These are phyloP conservation scores for Drosophila recens DNA, from an alignment of 2,888 invertebrate species.

Conservation along the genomic window DNA sequence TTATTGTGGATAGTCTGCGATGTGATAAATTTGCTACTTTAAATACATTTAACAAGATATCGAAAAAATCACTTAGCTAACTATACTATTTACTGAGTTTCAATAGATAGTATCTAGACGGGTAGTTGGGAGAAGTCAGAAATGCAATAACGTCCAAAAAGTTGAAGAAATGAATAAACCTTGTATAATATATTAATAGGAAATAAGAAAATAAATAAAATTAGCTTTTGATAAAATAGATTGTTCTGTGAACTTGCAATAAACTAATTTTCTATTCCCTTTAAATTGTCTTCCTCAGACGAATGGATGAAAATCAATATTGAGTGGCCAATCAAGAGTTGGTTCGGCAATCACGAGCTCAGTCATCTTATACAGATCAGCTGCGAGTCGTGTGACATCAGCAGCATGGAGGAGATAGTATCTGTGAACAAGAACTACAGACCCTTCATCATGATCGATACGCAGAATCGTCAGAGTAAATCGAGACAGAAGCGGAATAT, in stretches of 20 bases:
- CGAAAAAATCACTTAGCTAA: too few relatives aligned
- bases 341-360: conserved; percentile 90
- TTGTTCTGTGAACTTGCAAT: neutral
- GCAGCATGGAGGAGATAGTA: conserved; percentile 88
- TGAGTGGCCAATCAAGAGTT: conserved; percentile 90
- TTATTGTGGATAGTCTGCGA: too few relatives aligned
- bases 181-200: too few relatives aligned
- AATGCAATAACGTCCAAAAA: neutral
- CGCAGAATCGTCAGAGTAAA: conserved; percentile 89
- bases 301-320: conserved; percentile 94
- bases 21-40: too few relatives aligned
- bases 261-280: neutral
- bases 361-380: conserved; percentile 91
- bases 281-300: conserved; percentile 85
- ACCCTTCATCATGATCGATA: conserved; percentile 93
- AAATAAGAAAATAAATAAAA: neutral
- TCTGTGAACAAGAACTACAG: conserved; percentile 89
- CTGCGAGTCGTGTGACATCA: conserved; percentile 91
- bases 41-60: too few relatives aligned
- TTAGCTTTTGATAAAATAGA: neutral
- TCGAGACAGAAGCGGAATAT: conserved; percentile 87
- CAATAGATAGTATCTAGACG: neutral
- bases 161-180: too few relatives aligned
- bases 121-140: neutral
- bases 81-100: too few relatives aligned